Percentiles rank a stretch among this genome's conserved stretches.
Conservation (phyloP, 1,140 invertebrate species). For the Contarinia nasturtii region DNA sequence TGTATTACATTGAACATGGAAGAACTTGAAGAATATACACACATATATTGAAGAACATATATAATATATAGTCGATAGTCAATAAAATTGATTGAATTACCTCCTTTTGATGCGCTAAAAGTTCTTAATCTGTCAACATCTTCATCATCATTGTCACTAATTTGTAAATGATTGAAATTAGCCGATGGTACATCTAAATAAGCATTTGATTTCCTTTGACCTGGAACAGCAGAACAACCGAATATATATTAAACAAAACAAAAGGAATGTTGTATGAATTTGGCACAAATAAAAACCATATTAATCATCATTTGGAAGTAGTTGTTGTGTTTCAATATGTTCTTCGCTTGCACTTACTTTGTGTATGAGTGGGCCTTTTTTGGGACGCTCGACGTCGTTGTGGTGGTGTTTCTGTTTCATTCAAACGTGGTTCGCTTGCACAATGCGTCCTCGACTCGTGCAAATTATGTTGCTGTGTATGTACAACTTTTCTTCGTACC, state of each 20-base stretch:
- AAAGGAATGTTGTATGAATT: too few relatives aligned
- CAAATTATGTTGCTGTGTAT: constrained; percentile 17
- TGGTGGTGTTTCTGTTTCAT: constrained; percentile 22
- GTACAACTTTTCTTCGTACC: constrained; percentile 20
- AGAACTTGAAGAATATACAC: too few relatives aligned
- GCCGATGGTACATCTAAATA: constrained; percentile 60
- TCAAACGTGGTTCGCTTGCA: constrained; percentile 21
- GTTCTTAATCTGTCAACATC: constrained; percentile 69
- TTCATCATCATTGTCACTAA: constrained; percentile 38
- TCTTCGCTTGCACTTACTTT: too few relatives aligned
- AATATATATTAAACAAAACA: too few relatives aligned
- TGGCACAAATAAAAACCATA: too few relatives aligned
- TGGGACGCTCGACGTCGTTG: constrained; percentile 26
- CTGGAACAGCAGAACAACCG: constrained; percentile 5
- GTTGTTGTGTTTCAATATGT: too few relatives aligned
- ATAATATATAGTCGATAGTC: too few relatives aligned
- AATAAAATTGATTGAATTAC: constrained; percentile 31
- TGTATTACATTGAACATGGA: too few relatives aligned
- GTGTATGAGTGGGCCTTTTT: constrained; percentile 25
- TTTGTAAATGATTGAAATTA: constrained; percentile 26
- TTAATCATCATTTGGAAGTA: too few relatives aligned
- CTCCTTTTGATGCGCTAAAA: constrained; percentile 81
- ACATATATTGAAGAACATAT: too few relatives aligned
- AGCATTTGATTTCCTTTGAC: constrained; percentile 46
- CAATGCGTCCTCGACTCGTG: constrained; percentile 20